Conservation (phyloP, 2,888 invertebrate genomes). For the Cheiracanthium punctorium region DNA sequence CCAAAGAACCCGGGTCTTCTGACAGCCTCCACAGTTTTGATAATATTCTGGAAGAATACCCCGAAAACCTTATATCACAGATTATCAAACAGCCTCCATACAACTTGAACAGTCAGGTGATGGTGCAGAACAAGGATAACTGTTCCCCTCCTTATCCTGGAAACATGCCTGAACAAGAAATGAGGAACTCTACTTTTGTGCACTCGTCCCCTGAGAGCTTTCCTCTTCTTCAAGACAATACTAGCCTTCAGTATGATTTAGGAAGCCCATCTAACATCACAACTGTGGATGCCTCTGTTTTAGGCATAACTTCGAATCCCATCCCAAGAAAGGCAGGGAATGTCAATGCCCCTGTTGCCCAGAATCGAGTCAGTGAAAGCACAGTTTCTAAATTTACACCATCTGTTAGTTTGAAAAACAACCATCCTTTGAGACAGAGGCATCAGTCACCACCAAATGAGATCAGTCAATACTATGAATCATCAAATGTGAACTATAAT, state of each 20-base stretch:
- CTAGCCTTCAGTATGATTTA: neutral
- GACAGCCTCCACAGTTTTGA: neutral
- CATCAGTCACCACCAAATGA: neutral
- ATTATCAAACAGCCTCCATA: conserved; percentile 21
- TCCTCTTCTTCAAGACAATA: neutral
- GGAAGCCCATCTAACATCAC: conserved; percentile 16
- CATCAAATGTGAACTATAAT: neutral
- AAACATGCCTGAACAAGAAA: neutral
- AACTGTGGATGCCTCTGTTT: conserved; percentile 37
- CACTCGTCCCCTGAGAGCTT: neutral
- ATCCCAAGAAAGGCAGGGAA: neutral
- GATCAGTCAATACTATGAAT: neutral
- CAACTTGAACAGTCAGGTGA: neutral
- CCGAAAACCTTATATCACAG: neutral
- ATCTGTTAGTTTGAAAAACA: neutral
- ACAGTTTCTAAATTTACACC: too few species aligned
- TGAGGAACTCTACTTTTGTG: neutral
- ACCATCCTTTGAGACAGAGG: neutral
- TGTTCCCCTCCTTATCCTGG: neutral
- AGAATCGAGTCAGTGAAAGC: too few species aligned
- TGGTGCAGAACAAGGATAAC: neutral
- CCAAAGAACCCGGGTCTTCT: neutral
- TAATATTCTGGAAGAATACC: conserved; percentile 29
- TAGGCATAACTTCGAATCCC: conserved; percentile 12
- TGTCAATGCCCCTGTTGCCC: neutral